Base-by-base conservation (phyloP, 2,797 vertebrate species). In the Fistularia tabacaria region DNA sequence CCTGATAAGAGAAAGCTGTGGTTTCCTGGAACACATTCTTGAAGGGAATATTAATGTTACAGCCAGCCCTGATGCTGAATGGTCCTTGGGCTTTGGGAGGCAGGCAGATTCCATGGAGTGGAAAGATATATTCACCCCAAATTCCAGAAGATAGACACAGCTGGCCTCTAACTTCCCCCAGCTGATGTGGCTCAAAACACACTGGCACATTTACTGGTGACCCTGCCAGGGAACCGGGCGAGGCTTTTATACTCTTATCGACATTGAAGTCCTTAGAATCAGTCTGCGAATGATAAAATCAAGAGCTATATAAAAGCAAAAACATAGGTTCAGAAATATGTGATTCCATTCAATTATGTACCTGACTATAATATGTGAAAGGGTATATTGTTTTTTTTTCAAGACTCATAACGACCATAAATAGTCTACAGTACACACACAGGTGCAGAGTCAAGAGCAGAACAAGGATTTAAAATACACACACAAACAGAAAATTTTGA, bases 71-170 rank as follows among this genome's bases (percentile, higher is more conserved):
- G 69, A 97, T 79, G 55, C 54, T 54, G 50, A 93, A 88, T 1
- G 92, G 93, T 1, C 95, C 94, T 65, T 95, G 94, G 0, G 94
- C 87, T 72, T 92, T 92, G 11, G 94, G 93, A 0, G 83, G 80
- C 3, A 85, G 68, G 41, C 91, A 90, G 9, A 83, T 78, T 53
- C 93, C 94, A 0, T 79, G 66, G 43, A 96, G 85, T 0, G 92
- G 93, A 69, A 97, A 88, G 51, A 67, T 36, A 52, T 94, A 94
- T 38, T 94, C 91, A 0, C 90, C 92, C 0, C 91, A 92, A 0
- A 48, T 8, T 0, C 54, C 39, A 0, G 94, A 95, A 1, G 80
- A 87, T 46, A 94, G 59, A 8, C 13, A 84, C 39, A 97, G 91
- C 0, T 59, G 67, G 38, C 88, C 86, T 53, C 69, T 88, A 49